Evolutionary conservation across 2,797 vertebrate species (phyloP), one percentile per base, ranked within the genome.

Genomic region (Gobionotothen gibberifrons): DNA sequence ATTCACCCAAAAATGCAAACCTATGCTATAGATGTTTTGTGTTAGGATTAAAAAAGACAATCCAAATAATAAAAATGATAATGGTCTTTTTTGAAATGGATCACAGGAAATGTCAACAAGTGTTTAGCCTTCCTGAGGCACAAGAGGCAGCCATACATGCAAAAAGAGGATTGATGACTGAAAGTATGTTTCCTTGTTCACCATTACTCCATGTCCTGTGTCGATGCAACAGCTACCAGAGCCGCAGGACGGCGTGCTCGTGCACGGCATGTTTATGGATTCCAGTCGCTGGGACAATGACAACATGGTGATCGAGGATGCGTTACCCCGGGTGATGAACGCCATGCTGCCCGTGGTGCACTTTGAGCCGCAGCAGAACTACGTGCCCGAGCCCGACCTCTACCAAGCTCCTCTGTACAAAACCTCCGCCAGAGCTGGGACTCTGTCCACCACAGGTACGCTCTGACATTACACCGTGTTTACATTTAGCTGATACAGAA

Each of bases 301-400:
- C 3, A 76, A 88, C 48, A 96, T 93, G 94, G 89, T 94, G 62
- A 92, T 96, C 9, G 95, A 94, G 74, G 94, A 96, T 0, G 94
- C 94, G 0, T 68, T 95, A 42, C 93, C 94, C 0, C 84, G 85
- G 29, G 90, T 94, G 83, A 96, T 96, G 92, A 95, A 94, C 70
- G 51, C 92, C 12, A 49, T 91, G 90, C 74, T 97, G 65, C 95
- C 96, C 0, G 87, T 96, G 52, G 89, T 97, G 58, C 96, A 97
- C 74, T 97, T 97, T 82, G 95, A 97, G 82, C 97, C 97, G 2
- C 91, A 89, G 57, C 95, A 91, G 79, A 96, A 96, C 83, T 96
- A 96, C 8, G 85, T 87, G 17, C 89, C 94, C 1, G 68, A 81
- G 9, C 72, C 85, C 0, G 75, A 64, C 0, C 79, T 95, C 15